Percentiles rank a stretch among this genome's conserved stretches.
These are phyloP conservation scores for Oryzias curvinotus DNA, from an alignment of 2,113 vertebrate genomes.

Conservation along the genomic window DNA sequence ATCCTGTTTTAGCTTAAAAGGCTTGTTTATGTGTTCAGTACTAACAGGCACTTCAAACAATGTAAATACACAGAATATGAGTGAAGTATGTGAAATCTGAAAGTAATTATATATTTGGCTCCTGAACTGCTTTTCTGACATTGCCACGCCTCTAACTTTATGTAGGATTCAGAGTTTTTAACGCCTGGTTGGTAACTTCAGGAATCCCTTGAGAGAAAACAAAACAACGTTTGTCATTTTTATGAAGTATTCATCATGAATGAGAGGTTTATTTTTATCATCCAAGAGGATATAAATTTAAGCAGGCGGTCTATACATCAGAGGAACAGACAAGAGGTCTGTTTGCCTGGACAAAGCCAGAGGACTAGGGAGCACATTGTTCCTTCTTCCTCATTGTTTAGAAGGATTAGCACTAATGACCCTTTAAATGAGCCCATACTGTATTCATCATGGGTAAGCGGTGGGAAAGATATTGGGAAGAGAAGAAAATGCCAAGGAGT, in stretches of 20 bases:
- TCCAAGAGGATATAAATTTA: conserved; percentile 24
- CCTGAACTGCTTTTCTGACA: conserved; percentile 11
- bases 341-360: conserved; percentile 49
- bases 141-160: conserved; percentile 13
- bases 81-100: conserved; percentile 24
- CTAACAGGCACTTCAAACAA: not conserved
- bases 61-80: conserved; percentile 16
- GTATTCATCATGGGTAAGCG: conserved; percentile 66
- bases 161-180: conserved; percentile 8
- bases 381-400: conserved; percentile 71
- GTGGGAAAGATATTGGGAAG: conserved; percentile 60
- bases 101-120: conserved; percentile 26
- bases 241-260: conserved; percentile 33
- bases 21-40: conserved; percentile 7
- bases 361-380: conserved; percentile 56
- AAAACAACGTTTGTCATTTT: conserved; percentile 38
- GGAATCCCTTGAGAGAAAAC: not conserved
- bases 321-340: conserved; percentile 46
- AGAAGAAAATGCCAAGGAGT: conserved; percentile 59
- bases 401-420: conserved; percentile 76
- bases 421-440: conserved; percentile 75
- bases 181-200: conserved; percentile 27
- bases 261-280: conserved; percentile 38
- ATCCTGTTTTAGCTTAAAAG: not conserved
- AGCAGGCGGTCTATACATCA: conserved; percentile 34